These are phyloP conservation scores for Celastrina argiolus DNA, from an alignment of 2,888 invertebrate genomes.

Conservation along the genomic window DNA sequence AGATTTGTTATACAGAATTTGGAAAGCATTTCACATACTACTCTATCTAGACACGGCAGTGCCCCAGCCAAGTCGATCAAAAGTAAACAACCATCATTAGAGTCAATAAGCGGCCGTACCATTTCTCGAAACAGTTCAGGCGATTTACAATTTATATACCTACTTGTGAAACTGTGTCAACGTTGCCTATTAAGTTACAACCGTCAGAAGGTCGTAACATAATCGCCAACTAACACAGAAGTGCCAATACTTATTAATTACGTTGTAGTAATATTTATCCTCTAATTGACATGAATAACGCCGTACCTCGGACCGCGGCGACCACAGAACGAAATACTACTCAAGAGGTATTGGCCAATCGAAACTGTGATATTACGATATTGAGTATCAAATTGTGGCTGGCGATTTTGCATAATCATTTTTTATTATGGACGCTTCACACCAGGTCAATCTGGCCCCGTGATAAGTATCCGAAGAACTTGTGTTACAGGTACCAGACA, in stretches of 20 bases:
- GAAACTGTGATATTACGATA: background rate
- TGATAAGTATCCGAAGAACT: no score
- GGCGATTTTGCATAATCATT: background rate
- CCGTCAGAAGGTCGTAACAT: background rate
- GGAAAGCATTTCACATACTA: no score
- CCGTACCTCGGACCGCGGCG: background rate
- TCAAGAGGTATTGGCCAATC: background rate
- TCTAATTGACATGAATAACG: constrained; percentile 7
- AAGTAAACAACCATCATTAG: no score
- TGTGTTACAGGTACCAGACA: no score
- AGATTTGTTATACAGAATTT: no score
- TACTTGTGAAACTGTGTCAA: background rate
- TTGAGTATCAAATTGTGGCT: background rate
- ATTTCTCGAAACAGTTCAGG: no score
- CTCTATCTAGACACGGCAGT: no score
- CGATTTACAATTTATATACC: no score
- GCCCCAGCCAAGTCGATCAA: no score
- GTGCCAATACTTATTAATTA: background rate
- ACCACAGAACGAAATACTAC: background rate
- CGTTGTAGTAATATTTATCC: background rate
- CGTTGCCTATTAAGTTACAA: background rate
- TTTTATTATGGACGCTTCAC: background rate
- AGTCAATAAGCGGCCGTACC: no score
- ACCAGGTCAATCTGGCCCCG: no score
- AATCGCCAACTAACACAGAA: background rate